phyloP scores from a whole-genome alignment of 2,888 invertebrate genomes.

The Macaria liturata region DNA sequence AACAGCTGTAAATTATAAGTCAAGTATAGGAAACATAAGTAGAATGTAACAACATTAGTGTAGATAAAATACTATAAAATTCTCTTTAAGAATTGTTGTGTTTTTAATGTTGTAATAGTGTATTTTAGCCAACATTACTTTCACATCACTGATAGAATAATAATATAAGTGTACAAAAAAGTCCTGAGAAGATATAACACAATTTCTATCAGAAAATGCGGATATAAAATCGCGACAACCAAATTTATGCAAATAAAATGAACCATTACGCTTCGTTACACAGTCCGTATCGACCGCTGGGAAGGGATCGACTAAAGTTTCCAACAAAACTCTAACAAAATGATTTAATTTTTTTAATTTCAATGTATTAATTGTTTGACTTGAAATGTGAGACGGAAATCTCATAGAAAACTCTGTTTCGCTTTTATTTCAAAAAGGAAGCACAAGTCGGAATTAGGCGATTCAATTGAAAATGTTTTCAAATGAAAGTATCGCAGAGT shows the following conservation, averaged over 20 bases:
- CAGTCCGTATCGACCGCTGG: constrained; percentile 58
- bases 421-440: constrained; percentile 7
- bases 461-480: too few relatives aligned
- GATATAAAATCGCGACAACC: constrained; percentile 65
- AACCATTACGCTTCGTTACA: constrained; percentile 74
- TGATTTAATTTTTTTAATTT: constrained; percentile 54
- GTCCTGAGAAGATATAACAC: background rate
- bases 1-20: too few relatives aligned
- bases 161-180: too few relatives aligned
- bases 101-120: too few relatives aligned
- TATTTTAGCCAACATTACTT: too few relatives aligned
- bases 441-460: background rate
- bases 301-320: constrained; percentile 67
- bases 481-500: too few relatives aligned
- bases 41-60: too few relatives aligned
- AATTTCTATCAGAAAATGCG: constrained; percentile 52
- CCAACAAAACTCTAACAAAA: constrained; percentile 54
- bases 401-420: constrained; percentile 7
- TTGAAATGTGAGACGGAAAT: constrained; percentile 9
- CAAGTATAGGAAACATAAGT: too few relatives aligned
- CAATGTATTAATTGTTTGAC: constrained; percentile 28
- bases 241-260: constrained; percentile 78
- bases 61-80: too few relatives aligned
- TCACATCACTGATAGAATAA: too few relatives aligned
- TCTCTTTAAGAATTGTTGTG: too few relatives aligned